Conservation (phyloP, 2,113 vertebrate genomes). For the Varanus komodoensis region DNA sequence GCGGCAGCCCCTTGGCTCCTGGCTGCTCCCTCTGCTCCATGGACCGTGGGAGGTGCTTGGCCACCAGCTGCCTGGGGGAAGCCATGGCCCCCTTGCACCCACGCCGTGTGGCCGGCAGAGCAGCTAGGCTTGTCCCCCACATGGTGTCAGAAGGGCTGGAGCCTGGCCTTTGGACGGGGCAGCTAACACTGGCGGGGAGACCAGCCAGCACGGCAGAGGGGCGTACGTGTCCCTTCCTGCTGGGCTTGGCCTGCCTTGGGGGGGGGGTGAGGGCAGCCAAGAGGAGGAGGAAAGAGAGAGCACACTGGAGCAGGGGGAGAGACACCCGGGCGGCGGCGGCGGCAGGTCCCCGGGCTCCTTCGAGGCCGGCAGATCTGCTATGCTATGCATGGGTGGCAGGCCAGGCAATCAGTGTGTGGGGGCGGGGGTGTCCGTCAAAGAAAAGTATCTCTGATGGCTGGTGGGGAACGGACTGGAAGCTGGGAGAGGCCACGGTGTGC, state of each 20-base stretch:
- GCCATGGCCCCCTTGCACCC: not conserved
- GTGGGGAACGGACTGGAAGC: slow-evolving; percentile 38
- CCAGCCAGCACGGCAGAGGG: not conserved
- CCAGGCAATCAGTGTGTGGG: not conserved
- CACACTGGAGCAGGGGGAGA: not conserved
- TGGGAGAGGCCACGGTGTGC: slow-evolving; percentile 30
- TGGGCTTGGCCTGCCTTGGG: not conserved
- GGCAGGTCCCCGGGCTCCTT: not conserved
- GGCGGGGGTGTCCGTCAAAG: slow-evolving; percentile 8
- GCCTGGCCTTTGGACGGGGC: not conserved
- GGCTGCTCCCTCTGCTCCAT: not conserved
- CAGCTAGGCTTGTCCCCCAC: not conserved
- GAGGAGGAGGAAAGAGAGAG: not conserved
- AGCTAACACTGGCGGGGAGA: not conserved
- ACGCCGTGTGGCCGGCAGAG: not conserved
- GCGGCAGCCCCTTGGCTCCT: not conserved
- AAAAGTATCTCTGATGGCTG: not conserved
- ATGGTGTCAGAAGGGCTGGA: not conserved
- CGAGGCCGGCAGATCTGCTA: not conserved
- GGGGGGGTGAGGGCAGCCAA: not conserved
- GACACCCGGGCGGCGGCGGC: no score
- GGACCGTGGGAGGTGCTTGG: not conserved
- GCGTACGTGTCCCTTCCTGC: not conserved
- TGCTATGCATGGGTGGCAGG: not conserved
- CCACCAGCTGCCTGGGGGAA: not conserved